Base-by-base conservation (phyloP, 2,888 invertebrate species). In the Tetranychus piercei region DNA sequence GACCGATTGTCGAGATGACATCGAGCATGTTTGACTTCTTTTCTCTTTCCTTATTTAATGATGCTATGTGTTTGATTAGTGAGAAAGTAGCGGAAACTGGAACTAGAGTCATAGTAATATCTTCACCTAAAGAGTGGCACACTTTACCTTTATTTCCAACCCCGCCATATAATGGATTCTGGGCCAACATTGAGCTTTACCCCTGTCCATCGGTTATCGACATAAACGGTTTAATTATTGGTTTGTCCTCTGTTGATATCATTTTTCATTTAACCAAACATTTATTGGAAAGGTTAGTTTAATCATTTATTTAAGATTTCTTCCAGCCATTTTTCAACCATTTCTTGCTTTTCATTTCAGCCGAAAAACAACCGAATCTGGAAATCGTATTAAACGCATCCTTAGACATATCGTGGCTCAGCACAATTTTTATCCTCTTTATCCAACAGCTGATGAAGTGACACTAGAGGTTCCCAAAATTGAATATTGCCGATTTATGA, bases 121-220 rank as follows among this genome's bases (percentile, higher is more conserved):
- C 93, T 3, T 91, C 89, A 69, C 84, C 84, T 76, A 87, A 88
- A 79, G 95, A 95, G 81, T 87, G 87, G 0, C 89, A 90, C 82
- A 88, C 90, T 79, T 86, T 88, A 77, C 85, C 87, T 73, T 87
- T 93, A 0, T 94, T 88, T 82, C 94, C 94, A 5, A 92, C 92
- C 0, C 89, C 90, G 18, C 88, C 92, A 1, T 82, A 82, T 90
- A 3, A 82, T 80, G 79, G 80, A 73, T 76, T 82, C 5, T 86
- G 87, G 76, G 86, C 89, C n/a, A 20, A 73, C 18, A 55, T 73
- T 9, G 18, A 22, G 20, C 22, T 73, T 22, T 82, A 90, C 78
- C 87, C 92, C 0, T 94, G 94, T 84, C 95, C 94, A 0, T 88
- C 89, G 79, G 85, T 89, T 22, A 81, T 95, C 6, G 86, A 88